These are phyloP conservation scores for Zoroaster sp. DNA, from an alignment of 53 echinoderm and acorn worm species.

Conservation along the genomic window DNA sequence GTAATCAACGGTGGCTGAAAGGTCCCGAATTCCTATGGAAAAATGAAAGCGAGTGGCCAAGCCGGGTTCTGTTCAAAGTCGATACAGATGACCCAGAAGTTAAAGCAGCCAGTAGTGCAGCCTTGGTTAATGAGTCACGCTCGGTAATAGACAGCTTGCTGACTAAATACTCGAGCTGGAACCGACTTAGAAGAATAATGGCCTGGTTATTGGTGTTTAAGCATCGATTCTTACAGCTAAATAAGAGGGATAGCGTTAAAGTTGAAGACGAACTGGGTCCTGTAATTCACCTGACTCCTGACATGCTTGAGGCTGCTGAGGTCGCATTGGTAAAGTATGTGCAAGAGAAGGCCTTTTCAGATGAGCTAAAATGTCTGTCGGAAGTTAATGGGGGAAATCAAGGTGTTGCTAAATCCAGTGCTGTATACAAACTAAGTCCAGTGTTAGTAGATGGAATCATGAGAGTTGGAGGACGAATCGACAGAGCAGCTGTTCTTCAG, in stretches of 20 bases:
- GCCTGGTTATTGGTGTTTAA: conserved; percentile 28
- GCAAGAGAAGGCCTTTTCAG: conserved; percentile 55
- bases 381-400: not conserved
- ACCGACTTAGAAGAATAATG: conserved; percentile 41
- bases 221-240: not conserved
- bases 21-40: no score
- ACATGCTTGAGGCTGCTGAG: conserved; percentile 9
- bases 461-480: conserved; percentile 48
- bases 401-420: conserved; percentile 32
- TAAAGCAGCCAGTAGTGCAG: conserved; percentile 16
- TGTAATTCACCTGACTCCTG: not conserved
- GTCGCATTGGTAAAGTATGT: conserved; percentile 19
- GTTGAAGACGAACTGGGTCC: not conserved
- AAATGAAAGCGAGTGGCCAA: conserved; percentile 54
- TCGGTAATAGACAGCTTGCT: conserved; percentile 29
- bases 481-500: conserved; percentile 36
- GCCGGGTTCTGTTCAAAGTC: not conserved
- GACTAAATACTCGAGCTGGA: conserved; percentile 51
- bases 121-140: not conserved
- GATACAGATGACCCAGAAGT: conserved; percentile 55
- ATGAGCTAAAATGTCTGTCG: conserved; percentile 43
- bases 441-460: conserved; percentile 26
- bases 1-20: conserved; percentile 17
- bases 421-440: conserved; percentile 37
- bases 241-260: not conserved